Conservation (phyloP, 2,797 vertebrate species). For the Cichlasoma orientale region DNA sequence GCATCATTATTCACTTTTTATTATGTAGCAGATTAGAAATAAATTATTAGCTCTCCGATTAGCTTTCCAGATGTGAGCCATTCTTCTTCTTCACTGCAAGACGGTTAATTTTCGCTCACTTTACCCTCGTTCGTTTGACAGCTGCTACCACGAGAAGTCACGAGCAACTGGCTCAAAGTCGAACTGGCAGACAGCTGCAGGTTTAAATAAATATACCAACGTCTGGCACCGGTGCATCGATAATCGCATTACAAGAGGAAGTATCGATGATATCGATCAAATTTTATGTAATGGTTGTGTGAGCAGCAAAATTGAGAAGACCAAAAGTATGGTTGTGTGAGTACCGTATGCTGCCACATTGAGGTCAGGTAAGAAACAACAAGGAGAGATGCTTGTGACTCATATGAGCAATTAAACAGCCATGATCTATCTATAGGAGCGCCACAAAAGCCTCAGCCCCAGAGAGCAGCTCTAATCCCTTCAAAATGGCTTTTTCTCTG, state of each 20-base stretch:
- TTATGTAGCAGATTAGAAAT: background rate
- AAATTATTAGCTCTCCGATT: background rate
- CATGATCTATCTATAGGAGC: conserved; percentile 9
- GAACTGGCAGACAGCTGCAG: background rate
- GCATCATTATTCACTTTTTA: background rate
- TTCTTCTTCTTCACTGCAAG: background rate
- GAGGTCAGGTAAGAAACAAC: background rate
- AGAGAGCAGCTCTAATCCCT: conserved; percentile 33
- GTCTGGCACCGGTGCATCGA: background rate
- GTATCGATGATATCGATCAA: background rate
- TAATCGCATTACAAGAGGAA: too few species aligned
- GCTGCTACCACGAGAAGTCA: background rate
- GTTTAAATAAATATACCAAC: background rate
- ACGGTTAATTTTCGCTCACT: background rate
- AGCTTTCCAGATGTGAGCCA: background rate
- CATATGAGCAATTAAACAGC: background rate
- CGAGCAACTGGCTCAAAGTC: background rate
- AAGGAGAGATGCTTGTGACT: background rate
- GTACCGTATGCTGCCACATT: background rate
- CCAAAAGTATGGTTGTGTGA: background rate
- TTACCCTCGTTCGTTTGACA: too few species aligned
- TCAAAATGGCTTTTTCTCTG: conserved; percentile 31
- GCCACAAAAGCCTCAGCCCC: conserved; percentile 24
- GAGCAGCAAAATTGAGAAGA: background rate
- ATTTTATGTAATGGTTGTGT: fast-evolving